These are phyloP conservation scores for Sphaerodactylus townsendi DNA, from an alignment of 2,113 vertebrate genomes.

Conservation along the genomic window DNA sequence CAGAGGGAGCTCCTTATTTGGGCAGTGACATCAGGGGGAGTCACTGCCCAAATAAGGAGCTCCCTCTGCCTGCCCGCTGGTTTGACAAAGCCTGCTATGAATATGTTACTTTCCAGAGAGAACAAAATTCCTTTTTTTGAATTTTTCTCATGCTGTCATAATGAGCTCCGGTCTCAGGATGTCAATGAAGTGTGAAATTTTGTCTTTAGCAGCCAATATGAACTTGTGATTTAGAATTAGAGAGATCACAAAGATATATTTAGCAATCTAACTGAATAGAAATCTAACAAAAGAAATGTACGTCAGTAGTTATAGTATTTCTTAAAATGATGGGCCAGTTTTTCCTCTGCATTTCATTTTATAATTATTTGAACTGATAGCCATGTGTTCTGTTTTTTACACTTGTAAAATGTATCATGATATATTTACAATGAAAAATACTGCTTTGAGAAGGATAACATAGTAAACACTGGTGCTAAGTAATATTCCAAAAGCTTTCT, in stretches of 20 bases:
- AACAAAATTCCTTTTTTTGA: constrained; percentile 9
- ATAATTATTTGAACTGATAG: not conserved
- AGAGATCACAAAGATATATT: constrained; percentile 6
- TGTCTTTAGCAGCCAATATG: not conserved
- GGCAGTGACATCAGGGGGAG: too few relatives aligned
- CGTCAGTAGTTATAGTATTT: not conserved
- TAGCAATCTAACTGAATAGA: not conserved
- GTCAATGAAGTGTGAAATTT: constrained; percentile 1
- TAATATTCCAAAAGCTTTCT: constrained; percentile 24
- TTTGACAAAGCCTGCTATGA: too few relatives aligned
- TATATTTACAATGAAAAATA: constrained; percentile 11
- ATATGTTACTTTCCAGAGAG: not conserved
- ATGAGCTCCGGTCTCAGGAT: not conserved
- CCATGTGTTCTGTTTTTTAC: not conserved
- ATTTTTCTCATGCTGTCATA: not conserved
- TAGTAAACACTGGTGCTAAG: constrained; percentile 42
- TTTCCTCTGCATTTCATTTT: not conserved
- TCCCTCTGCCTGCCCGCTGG: too few relatives aligned
- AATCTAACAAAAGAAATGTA: not conserved
- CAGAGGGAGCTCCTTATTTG: too few relatives aligned
- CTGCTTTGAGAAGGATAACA: constrained; percentile 52
- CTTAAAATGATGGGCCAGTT: not conserved
- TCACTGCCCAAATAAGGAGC: too few relatives aligned
- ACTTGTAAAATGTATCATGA: not conserved
- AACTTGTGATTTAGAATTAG: not conserved